A percentile compares a stretch with the other conserved stretches of the same genome.
phyloP scores from a whole-genome alignment of 2,797 vertebrate species.

The Lithobates sylvaticus region DNA sequence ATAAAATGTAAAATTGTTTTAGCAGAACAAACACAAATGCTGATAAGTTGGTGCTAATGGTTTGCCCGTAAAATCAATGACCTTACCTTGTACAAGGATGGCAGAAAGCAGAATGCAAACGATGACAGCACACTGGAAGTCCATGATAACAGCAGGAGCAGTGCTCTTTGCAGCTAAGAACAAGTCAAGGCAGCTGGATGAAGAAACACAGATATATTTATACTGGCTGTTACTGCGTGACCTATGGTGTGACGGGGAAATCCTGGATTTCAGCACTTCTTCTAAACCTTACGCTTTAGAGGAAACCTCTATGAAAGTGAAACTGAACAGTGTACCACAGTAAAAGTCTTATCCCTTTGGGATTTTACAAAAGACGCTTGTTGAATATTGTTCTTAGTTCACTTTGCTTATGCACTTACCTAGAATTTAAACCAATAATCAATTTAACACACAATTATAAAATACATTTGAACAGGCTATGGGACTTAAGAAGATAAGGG shows the following conservation, averaged over 20 bases:
- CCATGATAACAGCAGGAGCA: conserved; percentile 14
- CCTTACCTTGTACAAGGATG: conserved; percentile 33
- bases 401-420: too few species aligned
- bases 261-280: neutral
- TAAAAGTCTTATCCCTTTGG: too few species aligned
- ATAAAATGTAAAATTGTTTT: too few species aligned
- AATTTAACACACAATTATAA: too few species aligned
- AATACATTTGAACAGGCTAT: too few species aligned
- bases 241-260: neutral
- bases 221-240: conserved; percentile 1
- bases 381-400: too few species aligned
- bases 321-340: neutral
- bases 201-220: neutral
- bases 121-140: conserved; percentile 1
- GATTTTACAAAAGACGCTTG: too few species aligned
- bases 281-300: neutral
- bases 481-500: too few species aligned
- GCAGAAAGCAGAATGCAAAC: conserved; percentile 8
- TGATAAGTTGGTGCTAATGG: too few species aligned
- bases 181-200: neutral
- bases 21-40: too few species aligned
- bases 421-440: too few species aligned
- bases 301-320: neutral
- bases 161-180: neutral
- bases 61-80: neutral